Base-by-base conservation (phyloP, 2,113 vertebrate genomes). In the Pantherophis guttatus region DNA sequence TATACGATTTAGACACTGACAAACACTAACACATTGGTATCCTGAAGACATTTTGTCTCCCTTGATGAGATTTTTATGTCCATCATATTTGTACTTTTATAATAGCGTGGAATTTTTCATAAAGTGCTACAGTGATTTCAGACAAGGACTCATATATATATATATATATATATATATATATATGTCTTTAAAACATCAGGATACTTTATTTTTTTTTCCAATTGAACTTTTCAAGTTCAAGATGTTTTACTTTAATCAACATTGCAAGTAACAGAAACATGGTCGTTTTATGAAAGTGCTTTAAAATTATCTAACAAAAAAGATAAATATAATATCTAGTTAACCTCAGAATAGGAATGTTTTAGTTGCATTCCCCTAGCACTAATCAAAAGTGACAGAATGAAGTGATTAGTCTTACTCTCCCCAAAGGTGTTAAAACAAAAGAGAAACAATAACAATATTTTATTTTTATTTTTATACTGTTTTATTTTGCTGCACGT, bases 241-340 rank as follows among this genome's bases (percentile, higher is more conserved):
- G 93, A 23, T 94, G 92, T 95, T 85, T 94, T 93, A 92, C 95
- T 96, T 96, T 92, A 86, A 93, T 94, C 89, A 88, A 29, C 86
- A 88, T 54, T 70, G n/a, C 10, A 88, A 23, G 52, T 24, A 89
- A 93, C 3, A 50, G 11, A 95, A 94, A 92, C 50, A 94, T 90
- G 91, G 94, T 90, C 12, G 6, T 5, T 65, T 88, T 23, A 44
- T 3, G 8, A 92, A 95, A 94, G 94, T 95, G 93, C 94, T 96
- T 96, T 93, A 88, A 15, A 0, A 88, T 91, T 95, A 52, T 94
- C 96, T 93, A 95, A 95, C 92, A 87, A 95, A 94, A 95, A 58
- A 94, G 90, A 85, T 91, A 53, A 95, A 94, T 95, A 94, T 58
- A 96, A 85, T 93, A 94, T 94, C 86, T 96, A 85, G 94, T 95